Base-by-base conservation (phyloP, 2,113 vertebrate genomes). In the Haemorhous mexicanus region DNA sequence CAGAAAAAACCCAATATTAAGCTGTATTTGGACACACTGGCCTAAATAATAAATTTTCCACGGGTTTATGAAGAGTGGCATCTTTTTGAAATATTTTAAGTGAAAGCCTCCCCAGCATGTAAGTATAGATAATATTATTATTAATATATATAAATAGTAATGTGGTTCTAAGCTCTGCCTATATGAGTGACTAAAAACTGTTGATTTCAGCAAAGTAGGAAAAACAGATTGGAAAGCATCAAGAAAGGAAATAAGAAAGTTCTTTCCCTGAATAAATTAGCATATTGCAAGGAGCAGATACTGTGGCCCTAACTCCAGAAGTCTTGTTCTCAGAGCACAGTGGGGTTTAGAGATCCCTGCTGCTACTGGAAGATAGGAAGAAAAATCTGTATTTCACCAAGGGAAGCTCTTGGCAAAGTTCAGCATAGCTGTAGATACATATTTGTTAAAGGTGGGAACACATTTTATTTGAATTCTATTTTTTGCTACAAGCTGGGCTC, bases 361-460 rank as follows among this genome's bases (percentile, higher is more conserved):
- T 76, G 74, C 74, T 76, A 23, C 82, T 76, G 58, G 49, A 85
- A 94, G 62, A 84, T 90, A 58, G 78, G 89, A 80, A 69, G 30
- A 56, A 91, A 93, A 91, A 85, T 64, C 78, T 32, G 7, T 83
- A 88, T 85, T 85, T 72, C 73, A 79, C 74, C 70, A 83, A 73
- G 58, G 74, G 49, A 93, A 94, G 41, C 46, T 62, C 26, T 62
- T 56, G 63, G 49, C 70, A 83, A 91, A 95, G 75, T 89, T 95
- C 90, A 89, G 22, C 49, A 8, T 61, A 68, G 44, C 85, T 94
- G 78, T 87, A 73, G 74, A 37, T 73, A 85, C 22, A 14, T 94
- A 68, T 85, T 87, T 91, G 37, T 76, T 91, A 85, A 76, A 94
- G 55, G 14, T 87, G 49, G 28, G 53, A 96, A 64, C n/a, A 69